Percentiles rank a stretch among this genome's conserved stretches.
Conservation (phyloP, 2,113 vertebrate species). For the Sinocyclocheilus grahami region DNA sequence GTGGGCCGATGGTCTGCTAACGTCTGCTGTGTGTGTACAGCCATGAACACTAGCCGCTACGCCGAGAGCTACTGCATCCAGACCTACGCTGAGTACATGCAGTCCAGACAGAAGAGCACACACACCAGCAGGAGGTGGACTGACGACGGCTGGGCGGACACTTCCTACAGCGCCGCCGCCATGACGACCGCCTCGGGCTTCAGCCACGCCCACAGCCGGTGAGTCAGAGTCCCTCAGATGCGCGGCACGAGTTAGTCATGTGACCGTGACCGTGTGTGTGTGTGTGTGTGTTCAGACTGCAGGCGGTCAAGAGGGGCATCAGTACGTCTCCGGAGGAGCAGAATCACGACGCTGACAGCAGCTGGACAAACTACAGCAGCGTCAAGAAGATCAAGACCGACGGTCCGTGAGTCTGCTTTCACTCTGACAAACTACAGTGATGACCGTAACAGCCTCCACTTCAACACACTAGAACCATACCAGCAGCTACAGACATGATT, state of each 20-base stretch:
- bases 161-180: slow-evolving; percentile 59
- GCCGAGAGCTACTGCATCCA: slow-evolving; percentile 98
- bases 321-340: slow-evolving; percentile 81
- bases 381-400: slow-evolving; percentile 86
- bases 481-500: too few relatives aligned
- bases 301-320: slow-evolving; percentile 83
- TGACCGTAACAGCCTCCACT: too few relatives aligned
- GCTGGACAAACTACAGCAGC: slow-evolving; percentile 73
- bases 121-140: slow-evolving; percentile 81
- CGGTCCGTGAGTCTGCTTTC: slow-evolving; percentile 69
- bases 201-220: slow-evolving; percentile 58
- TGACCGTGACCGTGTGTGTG: neutral
- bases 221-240: neutral
- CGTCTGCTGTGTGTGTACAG: slow-evolving; percentile 63
- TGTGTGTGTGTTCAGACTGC: slow-evolving; percentile 55
- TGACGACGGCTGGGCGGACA: slow-evolving; percentile 87
- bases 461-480: too few relatives aligned
- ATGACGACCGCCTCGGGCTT: slow-evolving; percentile 39
- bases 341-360: slow-evolving; percentile 54
- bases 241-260: neutral
- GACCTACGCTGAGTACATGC: slow-evolving; percentile 92
- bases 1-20: neutral
- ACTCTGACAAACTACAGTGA: neutral
- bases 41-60: slow-evolving; percentile 95
- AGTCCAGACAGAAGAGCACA: slow-evolving; percentile 81